These are phyloP conservation scores for Biston stratarius DNA, from an alignment of 2,888 invertebrate genomes.

Conservation along the genomic window DNA sequence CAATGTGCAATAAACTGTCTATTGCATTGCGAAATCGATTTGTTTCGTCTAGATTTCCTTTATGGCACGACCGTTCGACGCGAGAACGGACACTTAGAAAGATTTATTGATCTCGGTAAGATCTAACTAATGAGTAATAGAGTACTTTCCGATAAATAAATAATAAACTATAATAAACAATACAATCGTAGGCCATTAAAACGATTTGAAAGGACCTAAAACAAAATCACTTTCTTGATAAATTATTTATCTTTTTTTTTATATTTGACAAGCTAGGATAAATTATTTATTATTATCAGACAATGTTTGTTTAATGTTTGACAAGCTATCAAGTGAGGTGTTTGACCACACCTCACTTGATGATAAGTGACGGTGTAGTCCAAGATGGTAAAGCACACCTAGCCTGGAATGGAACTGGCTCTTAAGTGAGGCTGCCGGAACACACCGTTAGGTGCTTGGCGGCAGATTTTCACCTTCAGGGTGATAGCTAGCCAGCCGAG, in stretches of 20 bases:
- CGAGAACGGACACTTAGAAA: conserved; percentile 3
- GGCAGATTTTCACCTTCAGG: no score
- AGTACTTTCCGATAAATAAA: not conserved
- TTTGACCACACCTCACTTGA: no score
- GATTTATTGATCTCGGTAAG: conserved; percentile 1
- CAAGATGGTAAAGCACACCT: no score
- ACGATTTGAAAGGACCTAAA: no score
- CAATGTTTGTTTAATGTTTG: not conserved
- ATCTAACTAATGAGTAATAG: not conserved
- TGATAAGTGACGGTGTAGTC: no score
- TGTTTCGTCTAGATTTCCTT: conserved; percentile 22
- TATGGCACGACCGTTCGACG: conserved; percentile 12
- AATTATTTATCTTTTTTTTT: no score
- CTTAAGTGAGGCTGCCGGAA: no score
- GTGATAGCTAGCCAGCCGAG: no score
- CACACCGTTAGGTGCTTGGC: no score
- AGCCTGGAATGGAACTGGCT: no score
- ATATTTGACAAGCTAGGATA: not conserved
- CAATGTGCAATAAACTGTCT: conserved; percentile 21
- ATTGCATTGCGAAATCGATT: conserved; percentile 24
- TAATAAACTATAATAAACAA: not conserved
- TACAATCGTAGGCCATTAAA: not conserved
- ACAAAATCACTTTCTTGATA: no score
- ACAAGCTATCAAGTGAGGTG: no score
- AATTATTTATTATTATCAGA: not conserved